These are phyloP conservation scores for Tetranychus truncatus DNA, from an alignment of 2,888 invertebrate genomes.

Conservation along the genomic window DNA sequence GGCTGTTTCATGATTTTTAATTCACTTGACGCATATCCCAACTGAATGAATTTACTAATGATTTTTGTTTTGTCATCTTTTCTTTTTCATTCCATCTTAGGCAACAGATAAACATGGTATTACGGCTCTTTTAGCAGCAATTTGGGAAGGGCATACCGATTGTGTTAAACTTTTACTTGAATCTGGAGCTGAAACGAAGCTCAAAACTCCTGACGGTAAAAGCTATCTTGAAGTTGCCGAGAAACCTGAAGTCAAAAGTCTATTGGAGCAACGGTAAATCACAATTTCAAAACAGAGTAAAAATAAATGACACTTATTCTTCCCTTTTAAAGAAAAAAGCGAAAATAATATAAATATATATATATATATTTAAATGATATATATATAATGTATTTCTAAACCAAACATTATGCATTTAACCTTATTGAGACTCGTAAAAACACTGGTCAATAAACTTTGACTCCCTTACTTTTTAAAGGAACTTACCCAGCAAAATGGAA, in stretches of 20 bases:
- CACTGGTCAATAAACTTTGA: background rate
- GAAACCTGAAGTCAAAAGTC: conserved; percentile 68
- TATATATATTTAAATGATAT: background rate
- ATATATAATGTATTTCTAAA: background rate
- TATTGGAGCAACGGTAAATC: conserved; percentile 35
- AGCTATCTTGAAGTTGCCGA: conserved; percentile 74
- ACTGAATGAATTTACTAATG: background rate
- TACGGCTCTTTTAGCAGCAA: conserved; percentile 75
- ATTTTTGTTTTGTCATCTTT: background rate
- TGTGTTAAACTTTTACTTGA: conserved; percentile 71
- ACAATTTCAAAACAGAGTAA: background rate
- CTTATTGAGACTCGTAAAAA: background rate
- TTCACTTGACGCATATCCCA: background rate
- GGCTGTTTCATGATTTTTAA: background rate
- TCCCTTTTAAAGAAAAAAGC: background rate
- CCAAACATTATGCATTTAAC: background rate
- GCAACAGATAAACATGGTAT: conserved; percentile 85
- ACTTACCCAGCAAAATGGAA: background rate
- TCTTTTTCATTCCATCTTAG: conserved; percentile 37
- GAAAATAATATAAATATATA: background rate
- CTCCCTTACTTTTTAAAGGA: background rate
- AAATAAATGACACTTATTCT: background rate
- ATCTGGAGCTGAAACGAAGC: conserved; percentile 63
- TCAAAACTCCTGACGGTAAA: conserved; percentile 67
- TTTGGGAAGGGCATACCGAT: conserved; percentile 86